phyloP scores from a whole-genome alignment of 2,888 invertebrate species.

The Ochlodes sylvanus region DNA sequence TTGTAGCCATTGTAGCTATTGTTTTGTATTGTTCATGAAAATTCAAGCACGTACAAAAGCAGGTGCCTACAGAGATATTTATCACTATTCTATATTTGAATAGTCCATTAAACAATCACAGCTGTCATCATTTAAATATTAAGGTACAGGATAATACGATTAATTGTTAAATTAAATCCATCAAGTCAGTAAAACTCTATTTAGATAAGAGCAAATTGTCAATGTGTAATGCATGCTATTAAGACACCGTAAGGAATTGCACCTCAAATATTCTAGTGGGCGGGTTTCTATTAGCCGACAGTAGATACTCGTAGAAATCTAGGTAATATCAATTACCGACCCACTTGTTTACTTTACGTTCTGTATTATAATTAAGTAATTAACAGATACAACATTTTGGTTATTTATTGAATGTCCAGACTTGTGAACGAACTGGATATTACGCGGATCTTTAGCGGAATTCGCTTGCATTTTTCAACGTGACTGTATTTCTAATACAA shows the following conservation, averaged over 20 bases:
- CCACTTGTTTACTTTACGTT: slow-evolving; percentile 32
- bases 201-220: slow-evolving; percentile 34
- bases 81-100: too few relatives aligned
- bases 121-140: neutral
- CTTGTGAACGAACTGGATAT: neutral
- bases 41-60: too few relatives aligned
- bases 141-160: neutral
- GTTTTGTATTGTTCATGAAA: too few relatives aligned
- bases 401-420: slow-evolving; percentile 25
- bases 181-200: slow-evolving; percentile 19
- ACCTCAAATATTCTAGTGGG: slow-evolving; percentile 28
- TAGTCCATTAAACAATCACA: neutral
- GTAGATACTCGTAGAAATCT: slow-evolving; percentile 25
- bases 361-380: slow-evolving; percentile 33
- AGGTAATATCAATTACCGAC: slow-evolving; percentile 36
- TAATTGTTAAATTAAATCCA: neutral
- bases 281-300: slow-evolving; percentile 25
- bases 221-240: slow-evolving; percentile 27
- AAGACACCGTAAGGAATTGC: slow-evolving; percentile 8
- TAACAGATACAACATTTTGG: slow-evolving; percentile 33
- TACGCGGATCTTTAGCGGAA: slow-evolving; percentile 5
- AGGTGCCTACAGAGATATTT: too few relatives aligned
- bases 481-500: slow-evolving; percentile 23
- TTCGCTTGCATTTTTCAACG: slow-evolving; percentile 15
- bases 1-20: too few relatives aligned